A percentile compares a stretch with the other conserved stretches of the same genome.
Conservation (phyloP, 2,113 vertebrate genomes). For the Catharus minimus region DNA sequence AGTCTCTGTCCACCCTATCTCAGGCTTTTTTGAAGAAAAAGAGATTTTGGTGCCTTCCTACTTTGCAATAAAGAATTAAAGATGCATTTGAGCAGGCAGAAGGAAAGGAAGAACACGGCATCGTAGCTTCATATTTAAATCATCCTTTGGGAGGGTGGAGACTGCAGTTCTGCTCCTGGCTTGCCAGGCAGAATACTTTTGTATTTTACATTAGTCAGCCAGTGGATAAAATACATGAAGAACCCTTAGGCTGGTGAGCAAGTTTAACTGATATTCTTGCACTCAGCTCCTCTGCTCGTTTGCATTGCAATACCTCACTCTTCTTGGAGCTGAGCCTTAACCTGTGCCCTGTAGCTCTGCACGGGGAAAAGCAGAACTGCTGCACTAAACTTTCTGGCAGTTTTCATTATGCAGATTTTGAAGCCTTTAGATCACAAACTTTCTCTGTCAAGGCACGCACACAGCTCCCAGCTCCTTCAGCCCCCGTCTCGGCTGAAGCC, state of each 20-base stretch:
- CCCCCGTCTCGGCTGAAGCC: neutral
- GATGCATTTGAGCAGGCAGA: neutral
- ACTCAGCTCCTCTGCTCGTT: neutral
- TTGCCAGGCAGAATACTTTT: conserved; percentile 10
- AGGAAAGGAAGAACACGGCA: neutral
- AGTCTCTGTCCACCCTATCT: neutral
- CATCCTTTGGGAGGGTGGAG: neutral
- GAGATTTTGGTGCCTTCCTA: neutral
- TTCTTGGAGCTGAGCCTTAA: neutral
- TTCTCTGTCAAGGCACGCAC: neutral
- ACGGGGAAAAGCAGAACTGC: neutral
- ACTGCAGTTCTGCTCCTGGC: neutral
- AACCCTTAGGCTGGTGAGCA: neutral
- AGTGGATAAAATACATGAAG: neutral
- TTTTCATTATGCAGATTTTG: neutral
- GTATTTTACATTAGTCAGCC: conserved; percentile 7
- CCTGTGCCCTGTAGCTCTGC: neutral
- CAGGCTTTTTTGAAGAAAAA: neutral
- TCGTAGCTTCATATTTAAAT: neutral
- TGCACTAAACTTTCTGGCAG: neutral
- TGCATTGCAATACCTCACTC: neutral
- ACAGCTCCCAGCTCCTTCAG: neutral
- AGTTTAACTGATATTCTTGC: neutral
- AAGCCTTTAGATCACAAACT: neutral
- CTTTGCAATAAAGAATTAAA: conserved; percentile 24